phyloP scores from a whole-genome alignment of 2,113 vertebrate species.

The Zosterops lateralis region DNA sequence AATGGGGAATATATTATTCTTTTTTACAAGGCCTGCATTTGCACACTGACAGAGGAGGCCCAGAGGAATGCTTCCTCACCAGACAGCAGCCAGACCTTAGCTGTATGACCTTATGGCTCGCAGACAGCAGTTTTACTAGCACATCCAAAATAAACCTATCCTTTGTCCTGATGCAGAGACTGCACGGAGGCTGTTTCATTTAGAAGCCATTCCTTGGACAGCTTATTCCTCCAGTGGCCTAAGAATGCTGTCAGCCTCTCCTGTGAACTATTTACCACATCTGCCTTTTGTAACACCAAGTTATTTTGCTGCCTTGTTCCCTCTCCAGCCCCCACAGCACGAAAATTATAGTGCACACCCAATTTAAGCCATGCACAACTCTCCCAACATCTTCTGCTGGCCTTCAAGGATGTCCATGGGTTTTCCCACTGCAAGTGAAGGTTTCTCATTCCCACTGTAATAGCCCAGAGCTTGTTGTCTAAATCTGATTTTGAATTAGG shows the following conservation, averaged over 20 bases:
- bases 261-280: conserved; percentile 23
- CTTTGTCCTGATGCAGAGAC: conserved; percentile 34
- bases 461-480: conserved; percentile 2
- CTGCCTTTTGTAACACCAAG: conserved; percentile 5
- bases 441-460: not conserved
- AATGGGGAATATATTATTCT: not conserved
- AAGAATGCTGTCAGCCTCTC: conserved; percentile 29
- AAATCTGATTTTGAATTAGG: conserved; percentile 39
- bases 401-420: not conserved
- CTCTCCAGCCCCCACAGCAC: not conserved
- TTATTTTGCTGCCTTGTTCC: not conserved
- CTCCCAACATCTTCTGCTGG: not conserved
- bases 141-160: conserved; percentile 52
- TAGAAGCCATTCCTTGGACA: conserved; percentile 40
- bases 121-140: conserved; percentile 51
- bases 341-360: not conserved
- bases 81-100: conserved; percentile 47
- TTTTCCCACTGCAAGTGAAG: not conserved
- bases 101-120: not conserved
- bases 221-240: conserved; percentile 9
- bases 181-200: conserved; percentile 32
- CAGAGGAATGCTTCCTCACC: conserved; percentile 25
- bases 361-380: not conserved
- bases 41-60: not conserved
- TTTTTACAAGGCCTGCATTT: conserved; percentile 35